phyloP scores from a whole-genome alignment of 2,888 invertebrate genomes.

The Amphiduros pacificus region DNA sequence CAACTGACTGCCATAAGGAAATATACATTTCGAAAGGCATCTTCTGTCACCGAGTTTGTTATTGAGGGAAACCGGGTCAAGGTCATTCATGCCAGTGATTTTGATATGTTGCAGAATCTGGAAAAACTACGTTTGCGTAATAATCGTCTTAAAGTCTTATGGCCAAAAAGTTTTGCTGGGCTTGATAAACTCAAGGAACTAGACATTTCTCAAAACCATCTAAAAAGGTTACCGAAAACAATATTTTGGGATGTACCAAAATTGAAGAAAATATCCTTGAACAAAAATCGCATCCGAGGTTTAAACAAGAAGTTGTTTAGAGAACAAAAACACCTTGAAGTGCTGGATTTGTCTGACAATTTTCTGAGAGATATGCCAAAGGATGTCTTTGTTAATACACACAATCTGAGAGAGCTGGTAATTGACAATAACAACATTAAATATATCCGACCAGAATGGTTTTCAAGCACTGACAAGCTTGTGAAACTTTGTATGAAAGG shows the following conservation, averaged over 20 bases:
- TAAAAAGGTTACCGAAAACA: conserved; percentile 9
- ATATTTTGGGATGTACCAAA: conserved; percentile 11
- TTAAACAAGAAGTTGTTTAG: conserved; percentile 14
- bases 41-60: conserved; percentile 5
- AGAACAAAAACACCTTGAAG: conserved; percentile 20
- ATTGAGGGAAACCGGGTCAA: conserved; percentile 24
- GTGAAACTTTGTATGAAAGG: conserved; percentile 34
- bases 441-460: conserved; percentile 34
- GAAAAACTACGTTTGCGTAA: conserved; percentile 10
- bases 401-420: conserved; percentile 31
- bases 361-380: conserved; percentile 14
- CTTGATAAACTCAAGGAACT: conserved; percentile 14
- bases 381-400: conserved; percentile 66
- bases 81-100: conserved; percentile 20
- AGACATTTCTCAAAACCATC: conserved; percentile 21
- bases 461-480: conserved; percentile 32
- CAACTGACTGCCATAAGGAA: conserved; percentile 20
- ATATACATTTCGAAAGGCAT: conserved; percentile 13
- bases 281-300: conserved; percentile 11
- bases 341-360: conserved; percentile 33
- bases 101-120: conserved; percentile 18
- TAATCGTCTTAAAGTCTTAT: conserved; percentile 18
- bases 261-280: conserved; percentile 15
- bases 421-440: conserved; percentile 38
- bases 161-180: conserved; percentile 9